Evolutionary conservation across 2,888 invertebrate genomes (phyloP).

Genomic region (Chalcosyrphus nemorum): DNA sequence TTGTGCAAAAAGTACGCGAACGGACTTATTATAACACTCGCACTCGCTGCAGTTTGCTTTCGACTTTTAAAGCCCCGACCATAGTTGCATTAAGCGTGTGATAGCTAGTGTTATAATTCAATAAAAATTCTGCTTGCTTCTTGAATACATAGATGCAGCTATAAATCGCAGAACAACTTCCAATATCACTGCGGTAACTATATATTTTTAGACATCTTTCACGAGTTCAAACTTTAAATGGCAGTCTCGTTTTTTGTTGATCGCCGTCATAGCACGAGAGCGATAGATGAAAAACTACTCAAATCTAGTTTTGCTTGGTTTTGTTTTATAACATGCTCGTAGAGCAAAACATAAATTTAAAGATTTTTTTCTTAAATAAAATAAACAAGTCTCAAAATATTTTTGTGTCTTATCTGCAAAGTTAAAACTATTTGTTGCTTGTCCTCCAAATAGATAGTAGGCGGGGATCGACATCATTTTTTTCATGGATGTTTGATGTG

Average conservation of each 20-base stretch:
- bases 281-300: not conserved
- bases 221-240: not conserved
- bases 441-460: constrained; percentile 18
- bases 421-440: not conserved
- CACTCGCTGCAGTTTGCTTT: too few species aligned
- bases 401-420: not conserved
- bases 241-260: not conserved
- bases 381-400: constrained; percentile 7
- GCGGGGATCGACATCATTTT: not conserved
- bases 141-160: not conserved
- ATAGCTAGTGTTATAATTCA: too few species aligned
- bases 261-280: not conserved
- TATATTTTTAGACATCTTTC: not conserved
- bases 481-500: too few species aligned
- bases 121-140: too few species aligned
- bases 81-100: too few species aligned
- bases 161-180: not conserved
- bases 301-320: constrained; percentile 8
- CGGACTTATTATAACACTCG: too few species aligned
- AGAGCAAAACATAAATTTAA: not conserved
- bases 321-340: not conserved
- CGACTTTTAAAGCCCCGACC: too few species aligned
- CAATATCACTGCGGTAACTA: not conserved
- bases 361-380: not conserved
- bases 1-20: too few species aligned